Percentiles rank a stretch among this genome's conserved stretches.
These are phyloP conservation scores for Neoarius graeffei DNA, from an alignment of 2,113 vertebrate species.

Conservation along the genomic window DNA sequence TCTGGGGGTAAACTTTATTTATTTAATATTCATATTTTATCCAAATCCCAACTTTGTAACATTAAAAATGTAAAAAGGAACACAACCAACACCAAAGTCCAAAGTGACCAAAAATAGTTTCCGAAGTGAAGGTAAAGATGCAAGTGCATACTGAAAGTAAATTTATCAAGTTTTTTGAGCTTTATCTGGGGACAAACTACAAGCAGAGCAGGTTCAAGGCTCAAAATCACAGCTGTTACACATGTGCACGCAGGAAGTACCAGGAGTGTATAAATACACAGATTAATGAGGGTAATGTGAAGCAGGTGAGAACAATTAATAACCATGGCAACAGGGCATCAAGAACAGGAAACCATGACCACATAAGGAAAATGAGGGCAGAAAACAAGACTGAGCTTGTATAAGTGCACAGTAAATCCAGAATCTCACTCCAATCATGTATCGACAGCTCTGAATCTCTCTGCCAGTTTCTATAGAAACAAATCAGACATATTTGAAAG, in stretches of 20 bases:
- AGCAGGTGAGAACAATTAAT: conserved; percentile 10
- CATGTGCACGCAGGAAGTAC: background rate
- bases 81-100: background rate
- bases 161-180: background rate
- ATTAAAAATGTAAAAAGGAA: too few relatives aligned
- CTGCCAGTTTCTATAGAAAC: background rate
- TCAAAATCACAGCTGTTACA: background rate
- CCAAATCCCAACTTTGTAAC: too few relatives aligned
- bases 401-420: background rate
- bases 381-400: background rate
- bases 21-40: too few relatives aligned
- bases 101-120: background rate
- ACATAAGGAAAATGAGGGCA: background rate
- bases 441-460: background rate
- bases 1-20: too few relatives aligned
- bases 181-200: background rate
- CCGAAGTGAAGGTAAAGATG: background rate
- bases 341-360: background rate
- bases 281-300: background rate
- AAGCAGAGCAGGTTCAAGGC: background rate
- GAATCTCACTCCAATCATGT: too few relatives aligned
- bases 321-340: background rate
- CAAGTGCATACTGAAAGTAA: background rate
- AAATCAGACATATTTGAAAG: background rate
- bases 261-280: background rate